Conservation (phyloP, 30 jellyfish, hydroid and myxozoan species). For the Turritopsis rubra region DNA sequence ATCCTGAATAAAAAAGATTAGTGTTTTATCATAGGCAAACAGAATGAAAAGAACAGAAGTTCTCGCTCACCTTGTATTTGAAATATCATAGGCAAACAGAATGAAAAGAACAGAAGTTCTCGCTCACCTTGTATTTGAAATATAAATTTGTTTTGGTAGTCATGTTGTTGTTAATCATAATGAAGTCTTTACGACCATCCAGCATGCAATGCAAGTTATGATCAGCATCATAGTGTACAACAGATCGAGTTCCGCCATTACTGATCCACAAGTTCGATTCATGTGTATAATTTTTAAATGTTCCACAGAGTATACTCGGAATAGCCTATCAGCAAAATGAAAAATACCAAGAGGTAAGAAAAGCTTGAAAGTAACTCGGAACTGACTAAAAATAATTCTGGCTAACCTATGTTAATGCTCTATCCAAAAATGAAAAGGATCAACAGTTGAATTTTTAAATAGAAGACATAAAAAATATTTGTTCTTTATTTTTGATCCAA, state of each 20-base stretch:
- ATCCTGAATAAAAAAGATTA: not conserved
- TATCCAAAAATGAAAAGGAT: no score
- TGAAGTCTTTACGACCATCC: constrained; percentile 88
- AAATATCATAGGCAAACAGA: no score
- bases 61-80: constrained; percentile 27
- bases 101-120: no score
- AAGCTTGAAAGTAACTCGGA: not conserved
- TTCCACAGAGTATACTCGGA: constrained; percentile 82
- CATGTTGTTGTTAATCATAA: constrained; percentile 59
- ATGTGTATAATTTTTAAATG: constrained; percentile 76
- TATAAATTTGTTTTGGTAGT: constrained; percentile 15
- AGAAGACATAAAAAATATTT: no score
- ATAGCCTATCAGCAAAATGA: constrained; percentile 59
- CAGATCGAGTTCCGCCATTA: constrained; percentile 88
- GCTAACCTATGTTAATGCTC: no score
- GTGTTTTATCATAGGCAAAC: no score
- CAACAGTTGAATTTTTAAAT: no score
- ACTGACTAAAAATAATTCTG: no score
- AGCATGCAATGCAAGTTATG: constrained; percentile 82
- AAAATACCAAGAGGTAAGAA: not conserved
- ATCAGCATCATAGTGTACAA: constrained; percentile 90
- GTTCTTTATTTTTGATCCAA: no score
- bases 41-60: no score
- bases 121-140: constrained; percentile 25
- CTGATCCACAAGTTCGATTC: constrained; percentile 92